Percentiles rank a stretch among this genome's conserved stretches.
Conservation (phyloP, 2,888 invertebrate species). For the Melanchra persicariae region DNA sequence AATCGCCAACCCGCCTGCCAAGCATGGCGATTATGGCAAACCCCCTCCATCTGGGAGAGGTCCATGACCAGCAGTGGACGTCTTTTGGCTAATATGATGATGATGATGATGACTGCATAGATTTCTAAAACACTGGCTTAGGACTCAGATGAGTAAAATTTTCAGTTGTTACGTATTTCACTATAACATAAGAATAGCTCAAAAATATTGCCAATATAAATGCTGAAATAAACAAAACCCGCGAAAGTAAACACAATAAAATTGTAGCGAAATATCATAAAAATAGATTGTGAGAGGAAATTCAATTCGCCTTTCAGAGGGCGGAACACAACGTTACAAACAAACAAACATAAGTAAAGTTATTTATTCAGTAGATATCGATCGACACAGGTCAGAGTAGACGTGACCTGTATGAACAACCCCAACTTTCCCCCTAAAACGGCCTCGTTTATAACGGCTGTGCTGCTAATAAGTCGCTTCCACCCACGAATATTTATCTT, state of each 20-base stretch:
- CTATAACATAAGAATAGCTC: background rate
- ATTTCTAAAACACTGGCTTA: background rate
- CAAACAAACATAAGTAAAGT: constrained; percentile 65
- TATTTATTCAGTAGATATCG: constrained; percentile 77
- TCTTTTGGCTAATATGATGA: too few relatives aligned
- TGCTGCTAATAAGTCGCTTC: constrained; percentile 55
- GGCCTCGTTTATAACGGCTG: constrained; percentile 62
- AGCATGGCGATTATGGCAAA: too few relatives aligned
- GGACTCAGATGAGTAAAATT: background rate
- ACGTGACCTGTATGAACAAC: constrained; percentile 70
- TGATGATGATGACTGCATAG: too few relatives aligned
- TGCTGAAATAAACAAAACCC: constrained; percentile 30
- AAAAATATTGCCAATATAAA: constrained; percentile 1
- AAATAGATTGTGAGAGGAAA: constrained; percentile 56
- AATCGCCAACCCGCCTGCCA: too few relatives aligned
- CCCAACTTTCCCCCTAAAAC: constrained; percentile 50
- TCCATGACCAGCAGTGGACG: too few relatives aligned
- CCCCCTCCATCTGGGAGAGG: too few relatives aligned
- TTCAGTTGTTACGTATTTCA: background rate
- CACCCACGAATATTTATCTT: constrained; percentile 43
- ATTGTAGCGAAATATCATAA: constrained; percentile 52
- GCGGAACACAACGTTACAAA: constrained; percentile 59
- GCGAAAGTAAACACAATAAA: constrained; percentile 47
- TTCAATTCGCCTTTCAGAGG: constrained; percentile 52
- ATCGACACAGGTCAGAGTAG: constrained; percentile 64